phyloP scores from a whole-genome alignment of 2,113 vertebrate genomes.

The Dolichotis patagonum region DNA sequence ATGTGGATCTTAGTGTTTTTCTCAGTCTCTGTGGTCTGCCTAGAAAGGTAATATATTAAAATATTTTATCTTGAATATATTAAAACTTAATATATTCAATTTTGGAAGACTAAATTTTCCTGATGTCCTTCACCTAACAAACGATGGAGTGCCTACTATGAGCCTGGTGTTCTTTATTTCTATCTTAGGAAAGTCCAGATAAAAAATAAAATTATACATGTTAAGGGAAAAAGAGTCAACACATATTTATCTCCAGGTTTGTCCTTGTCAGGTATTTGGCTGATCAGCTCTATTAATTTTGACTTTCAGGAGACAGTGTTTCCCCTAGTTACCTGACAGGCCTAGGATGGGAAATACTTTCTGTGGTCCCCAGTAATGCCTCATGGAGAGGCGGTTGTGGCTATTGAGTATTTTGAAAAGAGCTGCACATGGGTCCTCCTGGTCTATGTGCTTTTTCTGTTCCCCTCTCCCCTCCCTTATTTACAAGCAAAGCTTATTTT shows the following conservation, averaged over 20 bases:
- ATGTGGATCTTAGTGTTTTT: not conserved
- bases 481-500: not conserved
- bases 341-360: not conserved
- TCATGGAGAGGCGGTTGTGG: not conserved
- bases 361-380: not conserved
- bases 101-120: conserved; percentile 30
- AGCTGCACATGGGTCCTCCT: not conserved
- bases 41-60: not conserved
- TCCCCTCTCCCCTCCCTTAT: not conserved
- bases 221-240: not conserved
- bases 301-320: not conserved
- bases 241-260: not conserved
- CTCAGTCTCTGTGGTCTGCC: not conserved
- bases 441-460: not conserved
- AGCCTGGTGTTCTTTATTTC: not conserved
- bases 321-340: not conserved
- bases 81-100: not conserved
- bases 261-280: not conserved
- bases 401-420: not conserved
- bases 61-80: too few relatives aligned
- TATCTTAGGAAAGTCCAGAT: not conserved
- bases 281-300: not conserved
- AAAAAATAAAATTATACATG: not conserved
- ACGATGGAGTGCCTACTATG: not conserved
- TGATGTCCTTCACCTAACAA: not conserved